Conservation (phyloP, 1,140 invertebrate species). For the Hyles euphorbiae region DNA sequence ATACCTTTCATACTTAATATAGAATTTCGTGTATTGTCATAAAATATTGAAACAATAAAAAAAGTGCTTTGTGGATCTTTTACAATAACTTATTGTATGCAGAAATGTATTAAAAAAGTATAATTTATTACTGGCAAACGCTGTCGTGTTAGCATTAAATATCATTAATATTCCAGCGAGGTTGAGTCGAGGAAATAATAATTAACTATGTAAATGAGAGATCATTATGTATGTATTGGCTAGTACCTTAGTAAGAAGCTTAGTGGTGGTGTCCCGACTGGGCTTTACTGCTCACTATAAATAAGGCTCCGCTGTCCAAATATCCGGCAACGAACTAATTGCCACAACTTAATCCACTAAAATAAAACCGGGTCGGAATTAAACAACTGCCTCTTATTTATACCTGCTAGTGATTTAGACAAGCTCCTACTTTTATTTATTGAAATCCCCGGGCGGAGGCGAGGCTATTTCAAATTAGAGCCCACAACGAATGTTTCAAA, state of each 20-base stretch:
- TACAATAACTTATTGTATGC: too few species aligned
- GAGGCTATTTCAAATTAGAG: conserved; percentile 9
- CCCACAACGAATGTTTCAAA: conserved; percentile 7
- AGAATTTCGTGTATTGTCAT: too few species aligned
- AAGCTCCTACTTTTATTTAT: conserved; percentile 16
- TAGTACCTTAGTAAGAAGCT: conserved; percentile 34
- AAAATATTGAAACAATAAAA: too few species aligned
- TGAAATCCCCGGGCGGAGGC: conserved; percentile 12
- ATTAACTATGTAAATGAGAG: conserved; percentile 33
- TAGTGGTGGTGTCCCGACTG: conserved; percentile 33
- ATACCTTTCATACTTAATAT: too few species aligned
- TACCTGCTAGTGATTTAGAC: conserved; percentile 22
- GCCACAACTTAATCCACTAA: conserved; percentile 44
- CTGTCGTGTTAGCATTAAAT: too few species aligned
- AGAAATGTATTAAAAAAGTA: too few species aligned
- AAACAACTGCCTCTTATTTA: conserved; percentile 24
- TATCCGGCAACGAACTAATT: conserved; percentile 46
- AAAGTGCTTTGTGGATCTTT: too few species aligned
- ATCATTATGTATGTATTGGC: conserved; percentile 30
- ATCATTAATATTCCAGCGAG: conserved; percentile 7
- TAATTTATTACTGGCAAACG: too few species aligned
- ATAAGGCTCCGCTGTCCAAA: conserved; percentile 45
- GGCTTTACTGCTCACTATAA: conserved; percentile 44
- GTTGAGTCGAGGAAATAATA: conserved; percentile 9
- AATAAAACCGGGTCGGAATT: conserved; percentile 38